Evolutionary conservation across 2,888 invertebrate genomes (phyloP), one percentile per base, ranked within the genome.

Genomic region (Zhengitettix transpicula): DNA sequence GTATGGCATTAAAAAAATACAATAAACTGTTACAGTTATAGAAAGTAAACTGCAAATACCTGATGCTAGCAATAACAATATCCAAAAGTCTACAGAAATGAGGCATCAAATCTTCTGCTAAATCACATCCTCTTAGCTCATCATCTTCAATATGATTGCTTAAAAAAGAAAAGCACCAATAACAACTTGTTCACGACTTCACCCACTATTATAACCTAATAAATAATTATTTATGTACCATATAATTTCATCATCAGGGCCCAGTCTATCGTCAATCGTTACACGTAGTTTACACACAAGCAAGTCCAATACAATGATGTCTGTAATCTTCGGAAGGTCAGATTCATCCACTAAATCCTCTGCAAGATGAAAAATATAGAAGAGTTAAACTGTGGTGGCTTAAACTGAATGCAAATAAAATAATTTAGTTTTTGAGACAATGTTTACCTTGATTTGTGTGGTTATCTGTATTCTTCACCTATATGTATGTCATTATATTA

Each of bases 251-350:
- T 28, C 28, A 28, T 28, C 28, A 28, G 28, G 28, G 28, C 28
- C 28, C 28, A 28, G 28, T 28, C 28, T 28, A 28, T 28, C 28
- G 28, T 80, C 78, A 65, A 77, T 72, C 28, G 84, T 72, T 52
- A 83, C 80, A 67, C 87, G 85, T 52, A 89, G 77, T 69, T 89
- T 84, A 14, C 87, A 86, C 44, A 90, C 74, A 1, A 89, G 82
- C 1, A 85, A 80, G 69, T 89, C 89, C 66, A 90, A 77, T 14
- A 89, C 78, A 66, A 85, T 82, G 47, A 89, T 78, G 64, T 87
- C 85, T 71, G 84, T 78, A 0, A 90, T 75, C 1, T 84, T 83
- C 0, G 89, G 89, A 42, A 80, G 67, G 10, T 73, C 67, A 14
- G 71, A 65, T 58, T 71, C 72, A 51, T 72, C 69, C 67, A 75